phyloP scores from a whole-genome alignment of 2,113 vertebrate genomes.

The Lontra canadensis region DNA sequence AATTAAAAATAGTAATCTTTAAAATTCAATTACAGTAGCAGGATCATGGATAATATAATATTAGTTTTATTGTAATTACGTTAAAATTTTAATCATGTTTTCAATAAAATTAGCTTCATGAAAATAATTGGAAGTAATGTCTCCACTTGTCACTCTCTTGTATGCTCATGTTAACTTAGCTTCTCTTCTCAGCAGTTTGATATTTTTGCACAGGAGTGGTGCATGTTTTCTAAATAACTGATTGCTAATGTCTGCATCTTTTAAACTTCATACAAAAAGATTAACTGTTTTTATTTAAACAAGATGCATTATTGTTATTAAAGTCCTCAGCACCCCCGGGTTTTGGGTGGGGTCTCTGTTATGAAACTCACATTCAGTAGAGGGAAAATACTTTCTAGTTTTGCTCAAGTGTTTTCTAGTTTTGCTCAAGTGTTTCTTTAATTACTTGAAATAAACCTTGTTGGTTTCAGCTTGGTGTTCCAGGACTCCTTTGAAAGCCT shows the following conservation, averaged over 20 bases:
- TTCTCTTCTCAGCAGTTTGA: constrained; percentile 8
- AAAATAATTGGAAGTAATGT: background rate
- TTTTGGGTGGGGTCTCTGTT: background rate
- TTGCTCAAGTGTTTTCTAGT: background rate
- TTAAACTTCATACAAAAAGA: constrained; percentile 23
- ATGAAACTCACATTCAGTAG: constrained; percentile 26
- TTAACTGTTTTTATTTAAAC: constrained; percentile 25
- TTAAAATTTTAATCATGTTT: background rate
- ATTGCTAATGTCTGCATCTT: background rate
- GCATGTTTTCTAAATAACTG: background rate
- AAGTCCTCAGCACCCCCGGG: background rate
- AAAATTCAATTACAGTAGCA: background rate
- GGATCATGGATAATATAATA: background rate
- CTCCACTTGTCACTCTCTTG: background rate
- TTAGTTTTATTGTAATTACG: constrained; percentile 5
- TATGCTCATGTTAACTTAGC: background rate
- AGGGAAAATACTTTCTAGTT: constrained; percentile 39
- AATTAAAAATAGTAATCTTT: background rate
- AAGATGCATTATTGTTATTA: background rate
- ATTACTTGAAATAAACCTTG: constrained; percentile 9
- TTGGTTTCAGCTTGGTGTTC: constrained; percentile 3
- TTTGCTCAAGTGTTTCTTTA: constrained; percentile 3
- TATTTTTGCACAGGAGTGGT: constrained; percentile 11
- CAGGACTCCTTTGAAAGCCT: background rate
- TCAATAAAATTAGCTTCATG: constrained; percentile 17